Conservation (phyloP, 2,113 vertebrate species). For the Motacilla alba region DNA sequence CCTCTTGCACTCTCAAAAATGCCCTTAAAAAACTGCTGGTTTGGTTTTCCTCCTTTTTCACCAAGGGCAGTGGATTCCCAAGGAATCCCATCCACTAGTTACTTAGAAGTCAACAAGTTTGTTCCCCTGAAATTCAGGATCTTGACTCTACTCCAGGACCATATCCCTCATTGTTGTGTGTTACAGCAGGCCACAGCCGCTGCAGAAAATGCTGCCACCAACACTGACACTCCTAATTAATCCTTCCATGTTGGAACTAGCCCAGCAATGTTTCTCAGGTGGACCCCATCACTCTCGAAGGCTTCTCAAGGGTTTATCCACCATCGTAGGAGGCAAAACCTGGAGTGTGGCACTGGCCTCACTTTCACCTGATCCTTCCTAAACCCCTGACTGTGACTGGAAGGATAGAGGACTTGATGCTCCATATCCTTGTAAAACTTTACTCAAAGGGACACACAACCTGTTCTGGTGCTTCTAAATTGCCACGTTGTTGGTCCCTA, state of each 20-base stretch:
- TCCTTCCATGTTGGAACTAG: background rate
- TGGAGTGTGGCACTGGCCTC: background rate
- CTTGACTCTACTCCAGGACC: too few species aligned
- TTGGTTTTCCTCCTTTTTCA: background rate
- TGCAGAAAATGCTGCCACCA: background rate
- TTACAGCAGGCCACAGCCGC: too few species aligned
- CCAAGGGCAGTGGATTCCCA: background rate
- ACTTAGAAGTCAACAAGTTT: background rate
- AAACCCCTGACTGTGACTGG: background rate
- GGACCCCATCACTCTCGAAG: background rate
- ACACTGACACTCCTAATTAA: background rate
- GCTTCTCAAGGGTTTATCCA: background rate
- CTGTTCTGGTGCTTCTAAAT: background rate
- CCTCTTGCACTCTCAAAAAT: background rate
- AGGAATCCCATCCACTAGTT: background rate
- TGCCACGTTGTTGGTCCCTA: accelerated
- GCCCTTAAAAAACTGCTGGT: background rate
- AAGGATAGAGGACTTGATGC: accelerated
- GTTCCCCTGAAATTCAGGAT: background rate
- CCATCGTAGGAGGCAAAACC: accelerated
- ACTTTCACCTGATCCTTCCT: background rate
- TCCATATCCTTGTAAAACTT: background rate
- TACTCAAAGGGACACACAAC: accelerated
- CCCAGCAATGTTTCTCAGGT: background rate
- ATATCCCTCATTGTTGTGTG: too few species aligned